Conservation (phyloP, 2,888 invertebrate genomes). For the Abrostola triplasia region DNA sequence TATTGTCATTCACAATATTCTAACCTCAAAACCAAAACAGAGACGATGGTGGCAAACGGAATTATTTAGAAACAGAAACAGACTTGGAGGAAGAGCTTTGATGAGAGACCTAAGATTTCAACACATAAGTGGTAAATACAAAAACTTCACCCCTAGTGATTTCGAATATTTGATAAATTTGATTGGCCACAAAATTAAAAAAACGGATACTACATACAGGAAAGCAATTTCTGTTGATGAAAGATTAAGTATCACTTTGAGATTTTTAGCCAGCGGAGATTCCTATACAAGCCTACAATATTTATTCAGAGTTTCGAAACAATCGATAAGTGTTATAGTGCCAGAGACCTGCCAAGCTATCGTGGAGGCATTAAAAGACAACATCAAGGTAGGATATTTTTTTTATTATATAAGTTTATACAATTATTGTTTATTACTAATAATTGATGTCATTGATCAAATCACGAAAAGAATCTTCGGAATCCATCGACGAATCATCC, state of each 20-base stretch:
- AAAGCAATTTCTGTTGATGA: constrained; percentile 24
- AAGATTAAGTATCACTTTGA: constrained; percentile 26
- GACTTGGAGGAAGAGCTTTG: constrained; percentile 37
- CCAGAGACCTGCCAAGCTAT: constrained; percentile 29
- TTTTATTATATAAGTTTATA: constrained; percentile 35
- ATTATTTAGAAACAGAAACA: constrained; percentile 42
- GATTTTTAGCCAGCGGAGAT: constrained; percentile 23
- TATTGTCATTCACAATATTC: constrained; percentile 39
- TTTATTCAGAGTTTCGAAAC: constrained; percentile 33
- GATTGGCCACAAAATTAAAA: constrained; percentile 26
- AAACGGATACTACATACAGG: constrained; percentile 31
- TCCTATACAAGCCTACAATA: constrained; percentile 20
- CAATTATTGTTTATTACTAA: constrained; percentile 30
- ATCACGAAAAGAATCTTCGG: constrained; percentile 32
- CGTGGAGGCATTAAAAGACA: constrained; percentile 15
- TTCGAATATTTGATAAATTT: constrained; percentile 31
- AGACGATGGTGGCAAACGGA: constrained; percentile 36
- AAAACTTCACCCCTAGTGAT: constrained; percentile 32
- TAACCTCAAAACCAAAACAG: constrained; percentile 38
- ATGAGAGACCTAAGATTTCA: constrained; percentile 36
- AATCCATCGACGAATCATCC: constrained; percentile 38
- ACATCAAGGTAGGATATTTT: constrained; percentile 19
- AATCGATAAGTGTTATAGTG: constrained; percentile 32
- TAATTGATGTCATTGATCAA: constrained; percentile 35
- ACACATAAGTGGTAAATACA: constrained; percentile 26